Evolutionary conservation across 2,888 invertebrate species (phyloP).

Genomic region (Andrena trimmerana): DNA sequence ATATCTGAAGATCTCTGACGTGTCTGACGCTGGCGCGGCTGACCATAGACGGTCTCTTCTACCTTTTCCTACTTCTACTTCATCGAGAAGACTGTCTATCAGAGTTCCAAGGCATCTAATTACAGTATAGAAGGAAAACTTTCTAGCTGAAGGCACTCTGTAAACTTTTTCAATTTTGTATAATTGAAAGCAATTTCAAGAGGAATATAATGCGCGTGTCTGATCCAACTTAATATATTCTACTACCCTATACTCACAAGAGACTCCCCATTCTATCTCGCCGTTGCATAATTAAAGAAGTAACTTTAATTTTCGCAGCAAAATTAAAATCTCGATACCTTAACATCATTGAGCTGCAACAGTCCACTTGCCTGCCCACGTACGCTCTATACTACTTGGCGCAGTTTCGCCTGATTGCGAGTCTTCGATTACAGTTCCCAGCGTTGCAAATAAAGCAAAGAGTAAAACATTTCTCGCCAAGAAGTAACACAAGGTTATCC

Average conservation of each 20-base stretch:
- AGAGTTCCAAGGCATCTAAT: not conserved
- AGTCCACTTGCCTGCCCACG: not conserved
- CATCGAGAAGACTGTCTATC: not conserved
- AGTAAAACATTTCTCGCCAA: not conserved
- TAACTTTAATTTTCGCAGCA: too few species aligned
- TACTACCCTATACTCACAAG: too few species aligned
- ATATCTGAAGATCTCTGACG: too few species aligned
- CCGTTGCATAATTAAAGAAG: too few species aligned
- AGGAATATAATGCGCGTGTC: too few species aligned
- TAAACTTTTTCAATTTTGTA: too few species aligned
- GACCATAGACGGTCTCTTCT: not conserved
- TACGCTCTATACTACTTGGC: not conserved
- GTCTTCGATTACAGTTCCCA: not conserved
- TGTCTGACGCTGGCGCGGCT: not conserved
- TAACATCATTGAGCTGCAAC: not conserved
- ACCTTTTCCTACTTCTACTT: not conserved
- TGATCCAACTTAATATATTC: too few species aligned
- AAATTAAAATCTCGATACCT: not conserved
- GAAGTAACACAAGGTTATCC: slow-evolving; percentile 2
- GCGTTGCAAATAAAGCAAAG: not conserved
- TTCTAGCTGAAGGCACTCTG: too few species aligned
- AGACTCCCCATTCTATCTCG: too few species aligned
- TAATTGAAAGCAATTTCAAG: too few species aligned
- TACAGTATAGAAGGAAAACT: too few species aligned
- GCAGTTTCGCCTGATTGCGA: not conserved